Conservation (phyloP, 35 echinoderm and acorn worm genomes). For the Ophioderma brevispina region DNA sequence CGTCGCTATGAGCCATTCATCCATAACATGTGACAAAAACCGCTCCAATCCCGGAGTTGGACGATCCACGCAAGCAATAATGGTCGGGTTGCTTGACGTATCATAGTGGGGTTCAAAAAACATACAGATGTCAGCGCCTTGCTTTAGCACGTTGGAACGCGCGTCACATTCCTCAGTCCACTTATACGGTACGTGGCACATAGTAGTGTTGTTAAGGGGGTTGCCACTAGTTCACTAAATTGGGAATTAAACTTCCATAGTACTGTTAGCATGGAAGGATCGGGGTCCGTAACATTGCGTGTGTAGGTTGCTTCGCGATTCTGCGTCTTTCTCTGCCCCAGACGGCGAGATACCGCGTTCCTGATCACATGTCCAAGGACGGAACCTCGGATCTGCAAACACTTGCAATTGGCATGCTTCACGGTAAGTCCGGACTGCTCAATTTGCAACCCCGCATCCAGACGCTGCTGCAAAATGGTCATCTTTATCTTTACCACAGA, state of each 20-base stretch:
- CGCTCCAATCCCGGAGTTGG: conserved; percentile 43
- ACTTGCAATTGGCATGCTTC: conserved; percentile 19
- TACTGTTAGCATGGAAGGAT: conserved; percentile 56
- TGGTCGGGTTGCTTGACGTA: conserved; percentile 24
- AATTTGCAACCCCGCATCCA: conserved; percentile 22
- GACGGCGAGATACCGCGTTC: conserved; percentile 46
- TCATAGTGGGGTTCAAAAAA: conserved; percentile 67
- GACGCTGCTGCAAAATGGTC: conserved; percentile 20
- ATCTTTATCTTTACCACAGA: conserved; percentile 31
- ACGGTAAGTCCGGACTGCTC: conserved; percentile 4
- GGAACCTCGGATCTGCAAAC: conserved; percentile 8
- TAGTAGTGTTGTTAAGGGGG: conserved; percentile 61
- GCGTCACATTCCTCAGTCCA: conserved; percentile 59
- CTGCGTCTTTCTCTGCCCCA: conserved; percentile 55
- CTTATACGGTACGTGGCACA: conserved; percentile 35
- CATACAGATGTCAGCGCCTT: neutral
- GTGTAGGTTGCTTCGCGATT: conserved; percentile 51
- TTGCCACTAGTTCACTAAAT: conserved; percentile 24
- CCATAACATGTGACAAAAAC: conserved; percentile 64
- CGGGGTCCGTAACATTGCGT: conserved; percentile 52
- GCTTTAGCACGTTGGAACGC: conserved; percentile 44
- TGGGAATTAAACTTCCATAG: conserved; percentile 67
- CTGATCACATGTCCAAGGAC: conserved; percentile 56
- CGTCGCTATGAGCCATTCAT: conserved; percentile 33
- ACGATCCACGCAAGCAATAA: conserved; percentile 63